Conservation (phyloP, 2,888 invertebrate species). For the Polymixis lichenea region DNA sequence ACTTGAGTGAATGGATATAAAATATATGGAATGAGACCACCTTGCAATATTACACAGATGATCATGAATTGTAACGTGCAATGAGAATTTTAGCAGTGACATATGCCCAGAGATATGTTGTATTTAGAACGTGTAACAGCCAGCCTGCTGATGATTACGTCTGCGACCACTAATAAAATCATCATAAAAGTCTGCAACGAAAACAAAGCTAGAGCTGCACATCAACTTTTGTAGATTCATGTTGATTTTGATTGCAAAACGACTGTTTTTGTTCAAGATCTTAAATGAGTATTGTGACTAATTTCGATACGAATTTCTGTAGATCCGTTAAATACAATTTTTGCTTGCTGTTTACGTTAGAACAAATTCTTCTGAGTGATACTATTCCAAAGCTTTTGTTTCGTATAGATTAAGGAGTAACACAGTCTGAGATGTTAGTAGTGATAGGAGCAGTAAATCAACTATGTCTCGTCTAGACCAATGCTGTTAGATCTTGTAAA, state of each 20-base stretch:
- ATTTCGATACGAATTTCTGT: not conserved
- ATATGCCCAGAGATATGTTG: not conserved
- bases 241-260: not conserved
- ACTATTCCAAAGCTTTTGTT: conserved; percentile 30
- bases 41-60: not conserved
- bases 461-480: conserved; percentile 60
- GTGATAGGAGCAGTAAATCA: conserved; percentile 55
- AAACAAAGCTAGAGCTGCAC: not conserved
- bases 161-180: not conserved
- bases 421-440: conserved; percentile 13
- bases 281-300: not conserved
- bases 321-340: not conserved
- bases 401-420: conserved; percentile 35
- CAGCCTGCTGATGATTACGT: not conserved
- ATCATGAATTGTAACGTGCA: not conserved
- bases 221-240: not conserved
- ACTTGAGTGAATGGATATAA: conserved; percentile 32
- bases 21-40: conserved; percentile 31
- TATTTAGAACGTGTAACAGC: not conserved
- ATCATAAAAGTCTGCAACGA: not conserved
- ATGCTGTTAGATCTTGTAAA: conserved; percentile 55
- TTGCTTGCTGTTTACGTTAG: not conserved
- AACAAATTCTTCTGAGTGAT: conserved; percentile 14
- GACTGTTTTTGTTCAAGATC: not conserved
- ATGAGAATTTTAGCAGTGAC: not conserved